Evolutionary conservation across 2,113 vertebrate genomes (phyloP).

Genomic region (Onychorhynchus coronatus): DNA sequence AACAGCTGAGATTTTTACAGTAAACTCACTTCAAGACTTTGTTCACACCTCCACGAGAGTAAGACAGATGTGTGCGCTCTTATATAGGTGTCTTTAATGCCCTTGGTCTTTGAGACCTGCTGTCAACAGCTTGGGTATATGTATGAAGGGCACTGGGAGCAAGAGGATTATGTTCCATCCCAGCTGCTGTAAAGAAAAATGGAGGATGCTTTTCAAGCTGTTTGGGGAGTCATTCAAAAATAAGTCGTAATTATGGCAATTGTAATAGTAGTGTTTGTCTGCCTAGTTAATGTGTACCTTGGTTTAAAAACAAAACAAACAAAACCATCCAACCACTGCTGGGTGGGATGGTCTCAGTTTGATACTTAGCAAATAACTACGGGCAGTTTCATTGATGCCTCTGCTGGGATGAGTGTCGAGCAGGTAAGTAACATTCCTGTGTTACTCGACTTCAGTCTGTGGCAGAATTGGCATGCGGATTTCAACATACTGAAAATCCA

Average conservation of each 20-base stretch:
- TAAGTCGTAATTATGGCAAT: not conserved
- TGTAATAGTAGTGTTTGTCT: not conserved
- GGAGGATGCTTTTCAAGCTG: not conserved
- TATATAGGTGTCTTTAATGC: not conserved
- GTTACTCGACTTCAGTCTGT: not conserved
- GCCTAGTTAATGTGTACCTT: not conserved
- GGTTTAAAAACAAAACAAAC: not conserved
- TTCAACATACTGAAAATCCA: not conserved
- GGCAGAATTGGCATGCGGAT: not conserved
- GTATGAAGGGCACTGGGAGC: not conserved
- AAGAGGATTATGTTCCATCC: not conserved
- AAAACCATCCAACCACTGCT: not conserved
- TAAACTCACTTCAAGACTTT: not conserved
- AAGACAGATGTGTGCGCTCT: not conserved
- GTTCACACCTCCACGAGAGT: not conserved
- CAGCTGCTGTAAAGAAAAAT: not conserved
- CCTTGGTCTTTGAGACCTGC: rapidly evolving
- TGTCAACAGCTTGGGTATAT: not conserved
- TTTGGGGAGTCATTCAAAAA: not conserved
- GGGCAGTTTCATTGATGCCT: not conserved
- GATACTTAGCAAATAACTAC: not conserved
- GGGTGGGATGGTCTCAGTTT: not conserved
- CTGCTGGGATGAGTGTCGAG: not conserved
- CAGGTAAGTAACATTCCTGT: not conserved
- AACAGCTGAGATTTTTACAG: not conserved